Conservation (phyloP, 2,113 vertebrate genomes). For the Xenopus laevis region DNA sequence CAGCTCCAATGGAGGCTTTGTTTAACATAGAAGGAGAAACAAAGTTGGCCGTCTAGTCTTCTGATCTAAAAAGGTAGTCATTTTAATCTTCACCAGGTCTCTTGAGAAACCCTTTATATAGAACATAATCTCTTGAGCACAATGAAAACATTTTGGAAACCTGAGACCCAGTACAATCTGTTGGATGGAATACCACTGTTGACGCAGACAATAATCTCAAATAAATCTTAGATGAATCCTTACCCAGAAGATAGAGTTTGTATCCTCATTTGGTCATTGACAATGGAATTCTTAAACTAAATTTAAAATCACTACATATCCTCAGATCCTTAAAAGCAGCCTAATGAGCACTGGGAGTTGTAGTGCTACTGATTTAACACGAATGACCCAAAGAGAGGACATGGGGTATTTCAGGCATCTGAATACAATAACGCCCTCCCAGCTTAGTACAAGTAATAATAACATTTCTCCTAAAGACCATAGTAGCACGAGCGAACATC, state of each 20-base stretch:
- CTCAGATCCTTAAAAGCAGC: too few relatives aligned
- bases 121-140: slow-evolving; percentile 31
- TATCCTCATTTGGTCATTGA: slow-evolving; percentile 22
- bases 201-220: slow-evolving; percentile 23
- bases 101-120: slow-evolving; percentile 40
- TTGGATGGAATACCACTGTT: not conserved
- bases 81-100: slow-evolving; percentile 29
- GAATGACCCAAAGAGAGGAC: too few relatives aligned
- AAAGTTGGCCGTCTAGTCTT: slow-evolving; percentile 25
- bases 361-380: too few relatives aligned
- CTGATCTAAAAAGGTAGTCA: slow-evolving; percentile 39
- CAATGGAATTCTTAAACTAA: too few relatives aligned
- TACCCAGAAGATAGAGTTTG: slow-evolving; percentile 13
- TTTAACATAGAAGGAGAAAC: slow-evolving; percentile 10
- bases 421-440: too few relatives aligned
- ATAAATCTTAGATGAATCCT: slow-evolving; percentile 32
- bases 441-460: too few relatives aligned
- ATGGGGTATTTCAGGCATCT: too few relatives aligned
- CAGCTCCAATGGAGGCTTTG: slow-evolving; percentile 21
- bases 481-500: too few relatives aligned
- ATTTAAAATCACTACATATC: not conserved
- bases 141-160: slow-evolving; percentile 36
- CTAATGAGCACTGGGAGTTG: too few relatives aligned
- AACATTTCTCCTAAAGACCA: too few relatives aligned
- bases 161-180: slow-evolving; percentile 2